These are phyloP conservation scores for Gobionotothen gibberifrons DNA, from an alignment of 2,797 vertebrate genomes.

Conservation along the genomic window DNA sequence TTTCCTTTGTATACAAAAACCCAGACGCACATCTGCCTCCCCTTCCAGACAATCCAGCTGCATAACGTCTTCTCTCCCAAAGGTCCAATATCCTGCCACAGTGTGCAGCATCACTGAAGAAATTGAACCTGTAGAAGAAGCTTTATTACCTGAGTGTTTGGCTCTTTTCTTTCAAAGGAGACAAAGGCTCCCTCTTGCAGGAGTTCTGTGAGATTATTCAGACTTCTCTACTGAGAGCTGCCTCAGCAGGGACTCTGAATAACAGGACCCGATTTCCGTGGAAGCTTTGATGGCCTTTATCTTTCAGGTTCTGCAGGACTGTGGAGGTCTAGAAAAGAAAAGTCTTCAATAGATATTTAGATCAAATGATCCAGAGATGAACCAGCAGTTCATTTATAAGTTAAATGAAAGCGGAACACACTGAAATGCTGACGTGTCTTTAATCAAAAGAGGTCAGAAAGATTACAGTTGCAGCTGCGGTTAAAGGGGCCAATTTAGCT, in stretches of 20 bases:
- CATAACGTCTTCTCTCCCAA: conserved; percentile 32
- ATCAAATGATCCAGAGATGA: background rate
- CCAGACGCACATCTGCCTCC: background rate
- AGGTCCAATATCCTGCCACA: conserved; percentile 50
- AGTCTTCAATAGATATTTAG: background rate
- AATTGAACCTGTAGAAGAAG: conserved; percentile 27
- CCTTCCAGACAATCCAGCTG: conserved; percentile 20
- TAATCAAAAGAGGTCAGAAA: background rate
- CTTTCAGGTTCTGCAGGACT: background rate
- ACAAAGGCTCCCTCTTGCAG: conserved; percentile 17
- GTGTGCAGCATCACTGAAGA: conserved; percentile 26
- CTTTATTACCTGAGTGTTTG: conserved; percentile 26
- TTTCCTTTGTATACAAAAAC: conserved; percentile 19
- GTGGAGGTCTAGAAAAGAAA: too few species aligned
- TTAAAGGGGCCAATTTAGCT: background rate
- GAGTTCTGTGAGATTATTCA: conserved; percentile 33
- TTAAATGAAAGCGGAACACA: background rate
- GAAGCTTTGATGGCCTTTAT: background rate
- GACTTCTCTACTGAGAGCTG: conserved; percentile 39
- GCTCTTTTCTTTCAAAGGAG: conserved; percentile 28
- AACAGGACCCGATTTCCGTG: conserved; percentile 7
- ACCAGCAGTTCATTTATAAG: background rate
- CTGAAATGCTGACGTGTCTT: background rate
- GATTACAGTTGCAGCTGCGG: background rate
- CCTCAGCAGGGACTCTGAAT: conserved; percentile 29